phyloP scores from a whole-genome alignment of 2,888 invertebrate species.

The Amphimallon solstitiale region DNA sequence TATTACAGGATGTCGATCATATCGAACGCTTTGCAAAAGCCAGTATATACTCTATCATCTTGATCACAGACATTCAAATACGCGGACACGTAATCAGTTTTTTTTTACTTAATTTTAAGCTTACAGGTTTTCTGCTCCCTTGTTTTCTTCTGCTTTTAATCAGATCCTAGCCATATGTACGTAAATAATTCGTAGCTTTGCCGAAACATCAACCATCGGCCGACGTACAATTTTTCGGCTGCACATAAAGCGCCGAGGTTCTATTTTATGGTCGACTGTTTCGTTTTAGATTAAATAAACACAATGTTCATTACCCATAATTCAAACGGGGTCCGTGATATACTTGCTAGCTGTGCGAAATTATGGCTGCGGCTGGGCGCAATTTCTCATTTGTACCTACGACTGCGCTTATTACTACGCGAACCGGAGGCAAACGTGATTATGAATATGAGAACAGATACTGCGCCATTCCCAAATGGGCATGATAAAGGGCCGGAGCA shows the following conservation, averaged over 20 bases:
- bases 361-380: conserved; percentile 60
- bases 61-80: too few species aligned
- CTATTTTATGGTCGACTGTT: conserved; percentile 55
- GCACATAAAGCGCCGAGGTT: conserved; percentile 40
- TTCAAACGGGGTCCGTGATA: conserved; percentile 59
- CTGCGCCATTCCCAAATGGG: conserved; percentile 33
- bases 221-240: conserved; percentile 49
- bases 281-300: conserved; percentile 62
- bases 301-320: conserved; percentile 62
- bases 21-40: too few species aligned
- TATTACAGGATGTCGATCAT: too few species aligned
- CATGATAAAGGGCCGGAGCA: conserved; percentile 15
- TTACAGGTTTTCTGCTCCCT: too few species aligned
- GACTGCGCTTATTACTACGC: conserved; percentile 60
- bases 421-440: conserved; percentile 57
- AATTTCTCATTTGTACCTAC: conserved; percentile 63
- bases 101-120: too few species aligned
- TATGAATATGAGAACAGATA: conserved; percentile 60
- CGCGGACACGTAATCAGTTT: too few species aligned
- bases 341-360: conserved; percentile 58
- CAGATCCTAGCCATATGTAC: conserved; percentile 11
- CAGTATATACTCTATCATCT: too few species aligned
- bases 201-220: conserved; percentile 32
- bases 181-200: conserved; percentile 24
- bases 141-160: not conserved